Percentiles rank a stretch among this genome's conserved stretches.
These are phyloP conservation scores for Drosophila bunnanda DNA, from an alignment of 2,888 invertebrate genomes.

Conservation along the genomic window DNA sequence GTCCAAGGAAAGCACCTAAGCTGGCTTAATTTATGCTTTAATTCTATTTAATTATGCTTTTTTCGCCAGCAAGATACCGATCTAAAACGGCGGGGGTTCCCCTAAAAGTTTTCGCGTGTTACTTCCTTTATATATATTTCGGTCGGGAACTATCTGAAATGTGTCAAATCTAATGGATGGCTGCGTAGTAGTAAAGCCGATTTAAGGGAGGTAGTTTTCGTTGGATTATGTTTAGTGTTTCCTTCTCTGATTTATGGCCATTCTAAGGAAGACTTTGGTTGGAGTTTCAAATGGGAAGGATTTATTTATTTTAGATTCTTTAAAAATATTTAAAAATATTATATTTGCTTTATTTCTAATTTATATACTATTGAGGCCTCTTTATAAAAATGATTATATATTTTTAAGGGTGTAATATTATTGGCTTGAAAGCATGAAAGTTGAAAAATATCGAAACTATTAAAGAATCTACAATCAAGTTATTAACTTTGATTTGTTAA, in stretches of 20 bases:
- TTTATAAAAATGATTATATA: background rate
- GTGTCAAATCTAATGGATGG: conserved; percentile 42
- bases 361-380: background rate
- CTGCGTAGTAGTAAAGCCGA: conserved; percentile 10
- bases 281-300: background rate
- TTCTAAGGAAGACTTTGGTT: background rate
- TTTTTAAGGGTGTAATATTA: background rate
- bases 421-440: background rate
- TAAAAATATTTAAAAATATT: background rate
- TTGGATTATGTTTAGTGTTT: conserved; percentile 24
- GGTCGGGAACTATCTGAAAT: conserved; percentile 33
- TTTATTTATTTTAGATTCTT: too few relatives aligned
- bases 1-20: conserved; percentile 39
- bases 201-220: conserved; percentile 19
- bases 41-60: conserved; percentile 60
- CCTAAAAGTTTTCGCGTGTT: conserved; percentile 32
- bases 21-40: conserved; percentile 69
- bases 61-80: conserved; percentile 12
- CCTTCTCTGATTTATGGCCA: conserved; percentile 20
- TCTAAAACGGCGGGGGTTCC: conserved; percentile 15
- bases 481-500: too few relatives aligned
- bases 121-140: conserved; percentile 22
- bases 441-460: too few relatives aligned
- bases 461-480: background rate
- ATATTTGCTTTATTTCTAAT: background rate